phyloP scores from a whole-genome alignment of 2,113 vertebrate genomes.

The Nothocercus nigrocapillus region DNA sequence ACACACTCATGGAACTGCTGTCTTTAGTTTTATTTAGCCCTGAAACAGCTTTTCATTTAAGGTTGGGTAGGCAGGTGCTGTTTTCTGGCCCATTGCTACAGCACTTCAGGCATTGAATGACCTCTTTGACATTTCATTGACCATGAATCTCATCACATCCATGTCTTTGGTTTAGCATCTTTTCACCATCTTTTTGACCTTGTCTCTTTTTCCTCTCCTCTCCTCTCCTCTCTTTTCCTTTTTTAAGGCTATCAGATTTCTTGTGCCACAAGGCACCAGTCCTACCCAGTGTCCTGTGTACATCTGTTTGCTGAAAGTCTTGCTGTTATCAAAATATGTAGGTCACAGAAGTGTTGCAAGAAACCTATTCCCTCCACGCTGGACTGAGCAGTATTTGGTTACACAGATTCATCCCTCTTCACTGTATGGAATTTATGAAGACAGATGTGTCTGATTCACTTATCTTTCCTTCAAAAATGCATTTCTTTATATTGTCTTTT shows the following conservation, averaged over 20 bases:
- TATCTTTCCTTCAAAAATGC: neutral
- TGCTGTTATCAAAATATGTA: neutral
- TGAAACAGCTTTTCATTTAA: neutral
- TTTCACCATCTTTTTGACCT: neutral
- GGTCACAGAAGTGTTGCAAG: neutral
- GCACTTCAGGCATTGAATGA: neutral
- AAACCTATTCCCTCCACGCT: neutral
- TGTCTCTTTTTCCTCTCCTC: too few species aligned
- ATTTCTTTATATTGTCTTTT: neutral
- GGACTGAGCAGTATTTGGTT: neutral
- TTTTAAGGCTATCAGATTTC: neutral
- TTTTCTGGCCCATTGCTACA: neutral
- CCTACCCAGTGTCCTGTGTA: neutral
- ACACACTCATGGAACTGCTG: neutral
- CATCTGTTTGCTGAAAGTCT: neutral
- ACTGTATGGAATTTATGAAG: neutral
- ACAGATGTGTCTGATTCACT: neutral
- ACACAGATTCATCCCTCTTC: neutral
- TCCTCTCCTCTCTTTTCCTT: neutral
- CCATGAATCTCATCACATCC: neutral
- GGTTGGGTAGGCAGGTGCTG: neutral
- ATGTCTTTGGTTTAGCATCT: neutral
- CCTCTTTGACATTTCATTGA: neutral
- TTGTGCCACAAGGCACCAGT: neutral
- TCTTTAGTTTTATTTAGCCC: neutral